Evolutionary conservation across 2,888 invertebrate genomes (phyloP), one percentile per base, ranked within the genome.

Genomic region (Drosophila pseudotakahashii): DNA sequence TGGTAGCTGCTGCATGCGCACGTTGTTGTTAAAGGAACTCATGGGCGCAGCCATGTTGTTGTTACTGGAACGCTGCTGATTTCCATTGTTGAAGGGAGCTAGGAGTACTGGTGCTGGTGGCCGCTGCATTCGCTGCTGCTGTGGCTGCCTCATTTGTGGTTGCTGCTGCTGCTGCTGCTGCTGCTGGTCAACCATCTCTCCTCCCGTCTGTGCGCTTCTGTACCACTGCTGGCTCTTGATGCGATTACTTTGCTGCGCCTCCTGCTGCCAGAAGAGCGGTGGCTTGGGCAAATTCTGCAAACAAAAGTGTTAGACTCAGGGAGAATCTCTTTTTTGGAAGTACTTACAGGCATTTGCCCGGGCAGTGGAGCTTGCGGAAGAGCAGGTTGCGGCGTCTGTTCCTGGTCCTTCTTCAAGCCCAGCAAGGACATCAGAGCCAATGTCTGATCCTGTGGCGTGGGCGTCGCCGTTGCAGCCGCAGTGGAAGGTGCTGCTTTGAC

Each of bases 201-300:
- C 45, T 30, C 30, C 32, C 11, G 48, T 10, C 9, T 30, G 54
- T n/a, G 2, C 4, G 16, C 36, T 16, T 7, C 58, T 14, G 34
- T 47, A 54, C 62, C 64, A 71, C 14, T 72, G 42, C 9, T 41
- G 64, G 5, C 16, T 59, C 26, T 48, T 41, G 4, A 71, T 42
- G 11, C 47, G 53, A 5, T 44, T 50, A 3, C 26, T 14, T 4
- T 41, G 11, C 23, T 51, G 50, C n/a, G 19, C 71, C 61, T 79
- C 83, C 19, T 71, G 54, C n/a, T 76, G 75, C 89, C 89, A 89
- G 54, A 76, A 79, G 6, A 80, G 63, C 19, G 89, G 89, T n/a
- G 89, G 89, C 59, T 87, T 79, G 5, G 89, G 89, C 44, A 89
- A 55, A 45, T 82, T 88, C 80, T 85, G 16, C 1, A 58, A 19